Evolutionary conservation across 2,113 vertebrate species (phyloP), one percentile per base, ranked within the genome.

Genomic region (Myotis lucifugus): DNA sequence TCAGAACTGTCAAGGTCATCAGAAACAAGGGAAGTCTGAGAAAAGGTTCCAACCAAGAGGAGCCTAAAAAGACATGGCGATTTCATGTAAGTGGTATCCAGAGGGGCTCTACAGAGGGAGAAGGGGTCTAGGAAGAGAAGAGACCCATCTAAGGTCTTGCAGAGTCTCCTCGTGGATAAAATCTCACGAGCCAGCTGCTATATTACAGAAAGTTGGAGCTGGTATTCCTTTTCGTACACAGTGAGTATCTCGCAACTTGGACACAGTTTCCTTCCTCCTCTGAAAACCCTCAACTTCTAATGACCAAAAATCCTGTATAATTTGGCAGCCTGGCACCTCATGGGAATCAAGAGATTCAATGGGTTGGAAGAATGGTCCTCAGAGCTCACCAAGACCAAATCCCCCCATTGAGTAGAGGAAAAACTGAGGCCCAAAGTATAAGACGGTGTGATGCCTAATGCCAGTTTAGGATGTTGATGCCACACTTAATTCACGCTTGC

Each of bases 271-370:
- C 34, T 32, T 13, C 25, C 32, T 79, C 9, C 66, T 67, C 37
- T 79, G 50, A 88, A 85, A 93, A 90, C 50, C 32, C 32, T 69
- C 70, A 32, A 37, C 19, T 74, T 70, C 70, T 72, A 25, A 1
- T 85, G 37, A 48, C 29, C 74, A 34, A 50, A 89, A 77, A 25
- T 48, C 74, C 79, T 77, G 25, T 54, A 42, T 56, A 78, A 83
- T 52, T 78, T 81, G n/a, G n/a, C 21, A 94, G 70, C 46, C 70
- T 86, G 27, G 21, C 3, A n/a, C 27, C 67, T 90, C 25, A 25
- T 0, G 18, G 88, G 40, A 67, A 85, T n/a, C 29, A 32, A 69
- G 42, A 61, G 46, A 88, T 17, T 19, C 27, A 46, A 13, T 6
- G n/a, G 42, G 19, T 37, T 86, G 9, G 11, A 37, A 89, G 66